Percentiles rank a stretch among this genome's conserved stretches.
Evolutionary conservation across 1,140 invertebrate species (phyloP).

Genomic region (Drosophila busckii): DNA sequence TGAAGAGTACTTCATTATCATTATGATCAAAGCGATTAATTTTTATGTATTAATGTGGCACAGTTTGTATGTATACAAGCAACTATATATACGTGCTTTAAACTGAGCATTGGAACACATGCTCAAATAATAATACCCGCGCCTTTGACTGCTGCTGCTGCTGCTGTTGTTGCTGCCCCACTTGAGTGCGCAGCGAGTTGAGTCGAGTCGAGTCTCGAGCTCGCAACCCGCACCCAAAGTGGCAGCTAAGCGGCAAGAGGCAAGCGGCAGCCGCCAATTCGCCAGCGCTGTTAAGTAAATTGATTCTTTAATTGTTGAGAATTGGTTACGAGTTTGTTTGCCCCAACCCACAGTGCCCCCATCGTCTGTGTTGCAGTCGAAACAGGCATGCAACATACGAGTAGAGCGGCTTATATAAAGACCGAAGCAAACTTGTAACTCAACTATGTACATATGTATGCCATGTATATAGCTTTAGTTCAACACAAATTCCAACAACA

Average conservation of each 20-base stretch:
- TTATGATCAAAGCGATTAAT: constrained; percentile 43
- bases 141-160: constrained; percentile 20
- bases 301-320: constrained; percentile 75
- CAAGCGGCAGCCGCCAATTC: constrained; percentile 41
- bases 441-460: background rate
- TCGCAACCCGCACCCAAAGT: constrained; percentile 31
- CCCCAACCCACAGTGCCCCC: constrained; percentile 44
- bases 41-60: constrained; percentile 39
- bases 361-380: constrained; percentile 32
- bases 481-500: constrained; percentile 15
- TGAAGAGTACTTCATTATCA: constrained; percentile 52
- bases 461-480: too few species aligned
- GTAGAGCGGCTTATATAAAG: constrained; percentile 22
- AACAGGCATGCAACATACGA: background rate
- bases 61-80: constrained; percentile 46
- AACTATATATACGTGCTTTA: too few species aligned
- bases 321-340: constrained; percentile 71
- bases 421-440: constrained; percentile 21
- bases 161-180: too few species aligned
- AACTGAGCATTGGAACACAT: constrained; percentile 21
- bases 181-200: constrained; percentile 46
- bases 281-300: constrained; percentile 72
- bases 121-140: constrained; percentile 41
- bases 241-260: background rate
- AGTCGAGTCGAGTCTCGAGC: background rate